These are phyloP conservation scores for Hemibagrus guttatus DNA, from an alignment of 2,797 vertebrate genomes.

Conservation along the genomic window DNA sequence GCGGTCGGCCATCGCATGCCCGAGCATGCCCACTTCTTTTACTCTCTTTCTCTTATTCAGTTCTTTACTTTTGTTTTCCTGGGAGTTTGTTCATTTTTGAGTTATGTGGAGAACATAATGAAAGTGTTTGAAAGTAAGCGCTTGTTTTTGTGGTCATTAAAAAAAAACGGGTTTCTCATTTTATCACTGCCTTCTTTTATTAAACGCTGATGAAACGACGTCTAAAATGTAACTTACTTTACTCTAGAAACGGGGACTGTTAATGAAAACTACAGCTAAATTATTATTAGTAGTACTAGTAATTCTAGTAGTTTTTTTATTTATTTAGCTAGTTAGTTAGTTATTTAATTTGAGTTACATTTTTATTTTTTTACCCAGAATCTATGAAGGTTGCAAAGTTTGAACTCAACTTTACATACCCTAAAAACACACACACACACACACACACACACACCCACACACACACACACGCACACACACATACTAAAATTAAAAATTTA, in stretches of 20 bases:
- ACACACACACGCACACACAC: not conserved
- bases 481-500: not conserved
- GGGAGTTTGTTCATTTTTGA: constrained; percentile 73
- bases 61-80: constrained; percentile 58
- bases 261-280: not conserved
- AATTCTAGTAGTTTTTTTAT: not conserved
- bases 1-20: constrained; percentile 61
- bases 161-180: constrained; percentile 2
- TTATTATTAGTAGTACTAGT: not conserved
- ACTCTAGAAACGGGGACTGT: not conserved
- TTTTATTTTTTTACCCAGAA: not conserved
- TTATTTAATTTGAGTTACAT: not conserved
- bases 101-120: constrained; percentile 82
- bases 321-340: not conserved
- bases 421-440: not conserved
- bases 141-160: constrained; percentile 63
- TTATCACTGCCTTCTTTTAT: constrained; percentile 23
- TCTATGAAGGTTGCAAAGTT: not conserved
- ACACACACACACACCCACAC: not conserved
- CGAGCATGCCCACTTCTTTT: constrained; percentile 62
- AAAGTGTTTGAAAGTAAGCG: constrained; percentile 82
- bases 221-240: not conserved
- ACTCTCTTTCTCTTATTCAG: constrained; percentile 53
- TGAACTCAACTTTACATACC: not conserved
- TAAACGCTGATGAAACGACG: not conserved